These are phyloP conservation scores for Bubo bubo DNA, from an alignment of 2,113 vertebrate species.

Conservation along the genomic window DNA sequence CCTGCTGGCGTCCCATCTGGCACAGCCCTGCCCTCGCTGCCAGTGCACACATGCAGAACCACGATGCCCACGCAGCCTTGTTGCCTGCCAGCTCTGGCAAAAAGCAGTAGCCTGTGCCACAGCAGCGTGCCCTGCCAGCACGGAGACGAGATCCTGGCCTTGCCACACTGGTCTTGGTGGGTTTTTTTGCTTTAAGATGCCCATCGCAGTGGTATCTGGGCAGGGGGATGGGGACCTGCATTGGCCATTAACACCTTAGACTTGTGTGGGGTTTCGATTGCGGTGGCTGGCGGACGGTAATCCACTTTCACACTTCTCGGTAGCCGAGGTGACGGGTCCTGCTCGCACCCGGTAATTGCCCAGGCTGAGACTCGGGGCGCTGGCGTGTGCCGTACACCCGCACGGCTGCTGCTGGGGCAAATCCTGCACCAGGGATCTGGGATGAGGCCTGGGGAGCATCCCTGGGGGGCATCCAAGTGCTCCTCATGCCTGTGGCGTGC, in stretches of 20 bases:
- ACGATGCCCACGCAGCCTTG: accelerated
- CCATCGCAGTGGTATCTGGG: neutral
- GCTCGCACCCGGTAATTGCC: neutral
- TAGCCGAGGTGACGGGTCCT: neutral
- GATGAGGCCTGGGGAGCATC: accelerated
- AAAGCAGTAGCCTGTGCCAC: neutral
- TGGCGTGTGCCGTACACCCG: accelerated
- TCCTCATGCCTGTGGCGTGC: accelerated
- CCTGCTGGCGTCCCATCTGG: accelerated
- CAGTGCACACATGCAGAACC: accelerated
- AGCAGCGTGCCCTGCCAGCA: neutral
- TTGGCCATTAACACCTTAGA: neutral
- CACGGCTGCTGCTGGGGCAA: neutral
- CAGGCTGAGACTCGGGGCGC: accelerated
- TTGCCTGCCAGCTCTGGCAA: neutral
- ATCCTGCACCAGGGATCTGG: neutral
- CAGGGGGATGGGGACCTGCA: neutral
- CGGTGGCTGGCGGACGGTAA: accelerated
- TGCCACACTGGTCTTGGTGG: accelerated
- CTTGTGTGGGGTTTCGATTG: neutral
- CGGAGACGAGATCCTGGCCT: neutral
- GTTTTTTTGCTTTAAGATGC: neutral
- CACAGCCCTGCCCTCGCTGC: neutral
- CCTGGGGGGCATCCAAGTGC: accelerated
- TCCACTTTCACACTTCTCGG: neutral